These are phyloP conservation scores for Ranitomeya variabilis DNA, from an alignment of 2,113 vertebrate genomes.

Conservation along the genomic window DNA sequence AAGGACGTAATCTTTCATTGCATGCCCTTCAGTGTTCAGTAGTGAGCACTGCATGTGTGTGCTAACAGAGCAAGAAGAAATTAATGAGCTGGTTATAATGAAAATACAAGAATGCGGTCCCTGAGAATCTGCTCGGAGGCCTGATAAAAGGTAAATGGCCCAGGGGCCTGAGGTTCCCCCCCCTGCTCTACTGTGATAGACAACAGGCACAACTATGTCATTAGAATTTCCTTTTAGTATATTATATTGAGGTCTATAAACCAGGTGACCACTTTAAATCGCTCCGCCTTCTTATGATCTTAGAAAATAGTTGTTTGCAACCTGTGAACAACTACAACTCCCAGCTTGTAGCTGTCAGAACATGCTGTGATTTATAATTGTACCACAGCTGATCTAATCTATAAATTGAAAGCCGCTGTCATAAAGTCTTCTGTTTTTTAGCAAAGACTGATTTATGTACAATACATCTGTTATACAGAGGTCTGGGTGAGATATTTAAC, in stretches of 20 bases:
- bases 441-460: neutral
- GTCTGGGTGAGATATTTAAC: neutral
- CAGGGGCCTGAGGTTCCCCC: neutral
- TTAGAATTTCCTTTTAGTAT: neutral
- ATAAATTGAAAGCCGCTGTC: neutral
- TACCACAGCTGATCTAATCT: neutral
- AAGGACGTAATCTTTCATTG: too few species aligned
- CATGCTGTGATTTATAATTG: neutral
- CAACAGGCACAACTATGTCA: too few species aligned
- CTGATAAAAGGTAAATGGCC: too few species aligned
- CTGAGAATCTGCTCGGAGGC: too few species aligned
- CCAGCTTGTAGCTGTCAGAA: neutral
- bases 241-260: neutral
- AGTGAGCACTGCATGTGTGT: too few species aligned
- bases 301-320: neutral
- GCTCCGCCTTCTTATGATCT: neutral
- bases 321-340: neutral
- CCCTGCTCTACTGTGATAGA: neutral
- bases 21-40: too few species aligned
- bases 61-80: too few species aligned
- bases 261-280: neutral
- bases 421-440: neutral
- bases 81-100: too few species aligned
- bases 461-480: neutral
- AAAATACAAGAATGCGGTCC: too few species aligned